Conservation (phyloP, 2,888 invertebrate genomes). For the Glaucopsyche alexis region DNA sequence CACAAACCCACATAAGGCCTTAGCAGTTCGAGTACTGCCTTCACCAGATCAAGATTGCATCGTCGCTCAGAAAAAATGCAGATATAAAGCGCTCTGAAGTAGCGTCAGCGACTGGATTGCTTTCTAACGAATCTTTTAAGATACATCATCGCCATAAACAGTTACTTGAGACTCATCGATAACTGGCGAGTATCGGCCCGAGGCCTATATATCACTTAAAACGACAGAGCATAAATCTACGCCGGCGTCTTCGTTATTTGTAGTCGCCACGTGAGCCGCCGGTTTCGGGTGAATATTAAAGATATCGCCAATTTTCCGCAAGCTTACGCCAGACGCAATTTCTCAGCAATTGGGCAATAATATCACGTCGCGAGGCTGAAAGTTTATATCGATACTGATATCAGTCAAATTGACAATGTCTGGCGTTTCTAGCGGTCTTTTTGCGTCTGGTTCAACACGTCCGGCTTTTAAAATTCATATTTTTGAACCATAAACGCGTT, state of each 20-base stretch:
- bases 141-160: slow-evolving; percentile 49
- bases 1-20: too few species aligned
- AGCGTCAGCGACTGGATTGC: too few species aligned
- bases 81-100: too few species aligned
- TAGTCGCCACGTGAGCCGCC: slow-evolving; percentile 76
- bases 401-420: slow-evolving; percentile 17
- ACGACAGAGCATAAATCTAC: slow-evolving; percentile 76
- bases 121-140: slow-evolving; percentile 43
- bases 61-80: too few species aligned
- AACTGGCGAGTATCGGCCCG: slow-evolving; percentile 52
- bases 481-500: background rate
- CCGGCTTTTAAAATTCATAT: background rate
- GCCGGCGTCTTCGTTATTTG: slow-evolving; percentile 75
- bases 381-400: slow-evolving; percentile 35
- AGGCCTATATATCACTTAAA: slow-evolving; percentile 72
- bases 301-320: slow-evolving; percentile 79
- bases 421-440: background rate
- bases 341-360: slow-evolving; percentile 79
- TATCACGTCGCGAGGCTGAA: slow-evolving; percentile 57
- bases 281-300: slow-evolving; percentile 80
- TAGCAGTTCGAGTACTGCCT: too few species aligned
- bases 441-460: background rate
- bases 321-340: slow-evolving; percentile 78
- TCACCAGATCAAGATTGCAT: too few species aligned
- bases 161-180: slow-evolving; percentile 63